Base-by-base conservation (phyloP, 64 coral and sea anemone species). In the Acropora tenuis region DNA sequence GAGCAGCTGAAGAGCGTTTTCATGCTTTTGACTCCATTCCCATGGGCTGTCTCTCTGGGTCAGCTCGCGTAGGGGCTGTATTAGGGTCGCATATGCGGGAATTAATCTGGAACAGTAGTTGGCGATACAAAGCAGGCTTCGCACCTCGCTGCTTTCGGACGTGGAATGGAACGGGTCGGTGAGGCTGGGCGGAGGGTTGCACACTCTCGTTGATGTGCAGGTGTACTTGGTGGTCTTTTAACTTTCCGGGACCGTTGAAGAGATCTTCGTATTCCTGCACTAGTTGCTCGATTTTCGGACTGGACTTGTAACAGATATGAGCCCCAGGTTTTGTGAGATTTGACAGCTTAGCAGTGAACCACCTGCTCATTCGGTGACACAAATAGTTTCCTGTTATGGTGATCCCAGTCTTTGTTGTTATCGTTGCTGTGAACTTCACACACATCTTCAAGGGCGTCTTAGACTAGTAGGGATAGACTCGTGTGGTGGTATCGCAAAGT, bases 341-440 rank as follows among this genome's bases (percentile, higher is more conserved):
- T 80, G 93, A 80, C 86, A 89, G 73, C 92, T 94, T 2, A 93
- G 74, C 8, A 93, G 85, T 69, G 91, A 93, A 88, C 91, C 92
- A 61, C 92, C 67, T 5, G 79, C 68, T 73, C 78, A 86, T 74
- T 94, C 8, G 13, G 86, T 20, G 53, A 93, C 92, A 66, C 88
- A 88, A 59, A 93, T 43, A 6, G 75, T 18, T 30, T 88, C 92
- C 48, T 43, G 17, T 1, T 75, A 82, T 6, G n/a, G 49, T 89
- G 6, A 18, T 16, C 61, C 73, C 87, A 52, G 40, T 58, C 55
- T 44, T 47, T 15, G 92, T 89, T 61, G 43, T 80, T 41, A 88
- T 16, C 41, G 30, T 52, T 44, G 78, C 75, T 12, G 45, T 30
- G 49, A 89, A 94, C 85, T 89, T 87, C 47, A 75, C 91, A 11